phyloP scores from a whole-genome alignment of 2,888 invertebrate genomes.

The Trissolcus brochymenae region DNA sequence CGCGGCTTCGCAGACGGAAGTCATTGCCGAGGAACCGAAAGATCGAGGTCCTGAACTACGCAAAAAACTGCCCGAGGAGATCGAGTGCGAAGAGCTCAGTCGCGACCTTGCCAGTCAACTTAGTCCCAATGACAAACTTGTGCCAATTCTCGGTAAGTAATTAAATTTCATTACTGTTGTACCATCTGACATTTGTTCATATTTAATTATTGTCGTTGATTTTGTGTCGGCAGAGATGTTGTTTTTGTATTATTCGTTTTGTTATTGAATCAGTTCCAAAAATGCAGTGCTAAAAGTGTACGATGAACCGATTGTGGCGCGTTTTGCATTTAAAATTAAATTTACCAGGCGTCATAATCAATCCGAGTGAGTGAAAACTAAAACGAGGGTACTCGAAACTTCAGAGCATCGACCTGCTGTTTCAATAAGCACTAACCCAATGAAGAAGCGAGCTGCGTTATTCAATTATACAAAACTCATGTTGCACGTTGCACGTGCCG shows the following conservation, averaged over 20 bases:
- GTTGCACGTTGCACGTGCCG: constrained; percentile 55
- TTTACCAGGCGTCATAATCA: neutral
- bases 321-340: neutral
- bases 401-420: constrained; percentile 69
- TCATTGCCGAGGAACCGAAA: constrained; percentile 67
- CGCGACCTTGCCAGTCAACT: constrained; percentile 81
- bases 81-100: constrained; percentile 86
- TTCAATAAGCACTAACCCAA: constrained; percentile 71
- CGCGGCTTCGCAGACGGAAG: constrained; percentile 80
- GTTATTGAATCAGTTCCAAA: too few species aligned
- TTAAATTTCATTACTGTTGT: neutral
- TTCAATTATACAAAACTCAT: constrained; percentile 63
- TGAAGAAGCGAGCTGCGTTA: constrained; percentile 65
- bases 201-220: too few species aligned
- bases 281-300: too few species aligned
- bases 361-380: constrained; percentile 4
- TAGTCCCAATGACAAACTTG: constrained; percentile 81
- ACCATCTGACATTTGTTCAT: too few species aligned
- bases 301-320: too few species aligned
- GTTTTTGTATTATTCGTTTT: too few species aligned
- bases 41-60: constrained; percentile 73
- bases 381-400: constrained; percentile 54
- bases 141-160: constrained; percentile 79
- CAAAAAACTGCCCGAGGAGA: constrained; percentile 84
- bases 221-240: too few species aligned